phyloP scores from a whole-genome alignment of 2,113 vertebrate species.

The Gnathonemus longibarbis region DNA sequence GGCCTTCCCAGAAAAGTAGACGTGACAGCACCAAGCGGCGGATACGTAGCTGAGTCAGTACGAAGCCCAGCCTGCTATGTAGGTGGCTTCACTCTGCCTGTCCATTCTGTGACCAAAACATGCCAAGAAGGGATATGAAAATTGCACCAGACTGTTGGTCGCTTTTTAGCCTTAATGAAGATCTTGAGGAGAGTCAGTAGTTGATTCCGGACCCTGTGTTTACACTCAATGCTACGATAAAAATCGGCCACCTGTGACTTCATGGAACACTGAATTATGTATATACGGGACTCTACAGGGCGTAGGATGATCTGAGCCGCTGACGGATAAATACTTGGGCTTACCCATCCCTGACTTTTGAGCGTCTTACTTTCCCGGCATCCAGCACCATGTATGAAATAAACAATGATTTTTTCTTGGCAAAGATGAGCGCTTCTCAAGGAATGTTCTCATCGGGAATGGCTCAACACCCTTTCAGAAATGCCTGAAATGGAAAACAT shows the following conservation, averaged over 20 bases:
- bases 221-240: slow-evolving; percentile 1
- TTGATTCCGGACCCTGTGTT: background rate
- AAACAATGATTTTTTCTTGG: background rate
- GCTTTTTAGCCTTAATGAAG: background rate
- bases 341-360: background rate
- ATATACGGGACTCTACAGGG: background rate
- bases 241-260: background rate
- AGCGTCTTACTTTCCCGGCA: too few relatives aligned
- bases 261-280: background rate
- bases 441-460: slow-evolving; percentile 33
- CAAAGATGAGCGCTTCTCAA: slow-evolving; percentile 24
- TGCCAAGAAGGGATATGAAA: background rate
- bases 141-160: background rate
- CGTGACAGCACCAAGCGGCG: background rate
- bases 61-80: background rate
- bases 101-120: background rate
- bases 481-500: slow-evolving; percentile 35
- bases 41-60: background rate
- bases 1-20: background rate
- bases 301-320: background rate
- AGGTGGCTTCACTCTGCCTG: background rate
- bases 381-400: background rate
- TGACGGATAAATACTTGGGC: background rate
- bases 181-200: background rate
- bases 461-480: slow-evolving; percentile 42